A percentile compares a stretch with the other conserved stretches of the same genome.
Evolutionary conservation across 37 sponge, comb jelly and placozoan species (phyloP).

Genomic region (Hexactinellida sp.): DNA sequence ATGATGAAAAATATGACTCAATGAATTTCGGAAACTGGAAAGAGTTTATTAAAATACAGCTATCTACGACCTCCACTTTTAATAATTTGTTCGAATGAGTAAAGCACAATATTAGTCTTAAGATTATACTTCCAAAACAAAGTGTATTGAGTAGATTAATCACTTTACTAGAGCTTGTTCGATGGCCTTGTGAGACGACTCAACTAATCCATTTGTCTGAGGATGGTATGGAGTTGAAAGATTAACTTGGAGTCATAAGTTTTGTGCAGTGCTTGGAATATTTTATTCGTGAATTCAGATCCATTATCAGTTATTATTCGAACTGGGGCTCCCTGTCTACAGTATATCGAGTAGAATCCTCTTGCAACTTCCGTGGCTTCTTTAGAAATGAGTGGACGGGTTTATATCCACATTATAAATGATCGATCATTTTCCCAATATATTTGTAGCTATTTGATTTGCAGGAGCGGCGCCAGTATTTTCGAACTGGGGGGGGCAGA

Average conservation of each 20-base stretch:
- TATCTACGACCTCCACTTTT: not conserved
- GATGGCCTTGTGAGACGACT: too few species aligned
- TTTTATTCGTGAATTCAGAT: not conserved
- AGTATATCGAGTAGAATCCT: too few species aligned
- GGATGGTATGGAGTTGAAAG: not conserved
- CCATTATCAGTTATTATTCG: not conserved
- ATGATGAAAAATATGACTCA: not conserved
- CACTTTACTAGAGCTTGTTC: not conserved
- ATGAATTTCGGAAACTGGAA: not conserved
- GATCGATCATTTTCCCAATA: not conserved
- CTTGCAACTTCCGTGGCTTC: too few species aligned
- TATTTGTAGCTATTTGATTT: not conserved
- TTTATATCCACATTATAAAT: not conserved
- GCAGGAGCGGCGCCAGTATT: too few species aligned
- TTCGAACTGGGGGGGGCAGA: too few species aligned
- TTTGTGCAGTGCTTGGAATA: not conserved
- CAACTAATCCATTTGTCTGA: too few species aligned
- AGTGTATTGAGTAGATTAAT: not conserved
- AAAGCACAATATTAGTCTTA: not conserved
- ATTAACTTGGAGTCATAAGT: not conserved
- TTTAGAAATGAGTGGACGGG: not conserved
- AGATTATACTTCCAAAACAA: not conserved
- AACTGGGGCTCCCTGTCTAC: too few species aligned
- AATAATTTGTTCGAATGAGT: not conserved
- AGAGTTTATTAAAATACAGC: not conserved